A percentile compares a stretch with the other conserved stretches of the same genome.
phyloP scores from a whole-genome alignment of 1,140 invertebrate genomes.

The Caerostris extrusa region DNA sequence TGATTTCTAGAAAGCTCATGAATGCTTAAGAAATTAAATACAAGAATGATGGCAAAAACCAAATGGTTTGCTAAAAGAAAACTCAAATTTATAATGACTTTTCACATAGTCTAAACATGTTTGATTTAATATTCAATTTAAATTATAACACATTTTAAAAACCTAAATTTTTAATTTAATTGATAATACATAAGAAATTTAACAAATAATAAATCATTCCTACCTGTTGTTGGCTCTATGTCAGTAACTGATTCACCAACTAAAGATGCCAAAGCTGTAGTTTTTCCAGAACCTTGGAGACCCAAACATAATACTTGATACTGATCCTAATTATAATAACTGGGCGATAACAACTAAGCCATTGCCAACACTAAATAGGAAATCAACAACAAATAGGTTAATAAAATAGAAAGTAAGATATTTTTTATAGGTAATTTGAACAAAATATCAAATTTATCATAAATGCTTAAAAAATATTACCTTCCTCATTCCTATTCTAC shows the following conservation, averaged over 20 bases:
- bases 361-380: constrained; percentile 79
- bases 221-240: constrained; percentile 81
- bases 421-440: not conserved
- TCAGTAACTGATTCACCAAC: constrained; percentile 81
- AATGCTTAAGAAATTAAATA: no score
- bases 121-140: no score
- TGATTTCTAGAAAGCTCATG: no score
- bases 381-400: not conserved
- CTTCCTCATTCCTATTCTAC: constrained; percentile 77
- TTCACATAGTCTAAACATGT: no score
- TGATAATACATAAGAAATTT: not conserved
- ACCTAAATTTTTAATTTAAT: not conserved
- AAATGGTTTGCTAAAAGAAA: no score
- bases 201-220: not conserved
- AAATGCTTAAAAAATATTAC: constrained; percentile 23
- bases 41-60: no score
- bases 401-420: not conserved
- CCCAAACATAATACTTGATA: constrained; percentile 81
- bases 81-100: no score
- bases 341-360: constrained; percentile 78
- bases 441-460: not conserved
- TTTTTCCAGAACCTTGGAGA: constrained; percentile 81
- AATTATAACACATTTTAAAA: no score
- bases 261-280: constrained; percentile 81
- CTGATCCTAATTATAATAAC: constrained; percentile 78